Conservation (phyloP, 2,888 invertebrate species). For the Drosophila kuntzei region DNA sequence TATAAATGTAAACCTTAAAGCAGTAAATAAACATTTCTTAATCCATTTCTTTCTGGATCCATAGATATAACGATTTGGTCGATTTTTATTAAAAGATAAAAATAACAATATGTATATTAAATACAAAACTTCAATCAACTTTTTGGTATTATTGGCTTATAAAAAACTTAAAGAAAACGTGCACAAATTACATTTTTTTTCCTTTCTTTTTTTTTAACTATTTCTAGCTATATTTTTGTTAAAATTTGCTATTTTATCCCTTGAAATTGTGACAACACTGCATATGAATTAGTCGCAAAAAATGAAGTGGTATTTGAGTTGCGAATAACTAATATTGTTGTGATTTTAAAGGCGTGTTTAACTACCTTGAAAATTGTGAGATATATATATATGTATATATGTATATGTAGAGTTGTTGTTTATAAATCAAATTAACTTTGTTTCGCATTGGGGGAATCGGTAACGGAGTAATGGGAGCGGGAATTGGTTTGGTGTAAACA, state of each 20-base stretch:
- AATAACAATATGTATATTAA: too few relatives aligned
- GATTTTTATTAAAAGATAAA: not conserved
- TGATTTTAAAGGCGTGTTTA: conserved; percentile 12
- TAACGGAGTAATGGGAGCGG: not conserved
- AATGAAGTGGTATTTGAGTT: conserved; percentile 5
- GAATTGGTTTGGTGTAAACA: conserved; percentile 8
- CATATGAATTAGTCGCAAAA: not conserved
- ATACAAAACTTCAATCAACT: too few relatives aligned
- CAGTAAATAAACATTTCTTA: not conserved
- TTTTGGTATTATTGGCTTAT: too few relatives aligned
- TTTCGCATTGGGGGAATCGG: conserved; percentile 5
- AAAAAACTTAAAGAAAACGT: too few relatives aligned
- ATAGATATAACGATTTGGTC: not conserved
- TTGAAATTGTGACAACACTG: not conserved
- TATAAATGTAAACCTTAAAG: too few relatives aligned
- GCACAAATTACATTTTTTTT: too few relatives aligned
- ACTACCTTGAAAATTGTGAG: conserved; percentile 25
- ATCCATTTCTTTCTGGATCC: not conserved
- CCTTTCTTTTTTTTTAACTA: not conserved
- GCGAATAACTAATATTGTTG: conserved; percentile 3
- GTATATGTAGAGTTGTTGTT: conserved; percentile 7
- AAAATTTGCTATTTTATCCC: not conserved
- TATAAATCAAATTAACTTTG: conserved; percentile 41
- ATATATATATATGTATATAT: not conserved
- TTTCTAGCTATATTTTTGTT: not conserved